These are phyloP conservation scores for Eucriotettix oculatus DNA, from an alignment of 2,888 invertebrate genomes.

Conservation along the genomic window DNA sequence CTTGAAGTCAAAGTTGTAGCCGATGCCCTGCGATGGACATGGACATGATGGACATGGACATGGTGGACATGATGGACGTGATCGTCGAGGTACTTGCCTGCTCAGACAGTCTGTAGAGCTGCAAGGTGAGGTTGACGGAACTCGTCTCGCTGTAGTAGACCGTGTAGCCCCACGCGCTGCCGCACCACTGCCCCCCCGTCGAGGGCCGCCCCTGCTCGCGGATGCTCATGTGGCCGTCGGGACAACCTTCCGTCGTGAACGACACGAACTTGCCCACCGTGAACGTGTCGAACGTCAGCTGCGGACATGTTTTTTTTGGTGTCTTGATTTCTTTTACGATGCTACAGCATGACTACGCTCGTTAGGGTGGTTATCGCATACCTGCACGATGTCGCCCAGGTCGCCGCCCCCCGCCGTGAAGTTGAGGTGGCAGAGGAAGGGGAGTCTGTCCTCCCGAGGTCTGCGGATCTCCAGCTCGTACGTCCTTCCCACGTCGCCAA, in stretches of 20 bases:
- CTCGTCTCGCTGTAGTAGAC: slow-evolving; percentile 72
- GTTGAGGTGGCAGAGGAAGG: slow-evolving; percentile 66
- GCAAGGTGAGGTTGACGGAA: slow-evolving; percentile 58
- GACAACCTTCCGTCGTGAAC: slow-evolving; percentile 60
- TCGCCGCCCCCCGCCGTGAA: slow-evolving; percentile 64
- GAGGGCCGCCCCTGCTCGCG: slow-evolving; percentile 52
- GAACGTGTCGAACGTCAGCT: slow-evolving; percentile 72
- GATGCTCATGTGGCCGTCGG: slow-evolving; percentile 67
- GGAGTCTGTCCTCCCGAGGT: slow-evolving; percentile 56
- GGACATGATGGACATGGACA: too few species aligned
- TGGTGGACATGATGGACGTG: too few species aligned
- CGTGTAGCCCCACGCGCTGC: slow-evolving; percentile 68
- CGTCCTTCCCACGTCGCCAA: slow-evolving; percentile 63
- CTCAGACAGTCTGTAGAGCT: slow-evolving; percentile 50
- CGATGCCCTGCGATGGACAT: slow-evolving; percentile 60
- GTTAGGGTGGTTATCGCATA: too few species aligned
- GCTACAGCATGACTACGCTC: too few species aligned
- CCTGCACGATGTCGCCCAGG: slow-evolving; percentile 70
- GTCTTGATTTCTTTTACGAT: too few species aligned
- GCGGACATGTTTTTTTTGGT: too few species aligned
- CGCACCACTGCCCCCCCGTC: slow-evolving; percentile 67
- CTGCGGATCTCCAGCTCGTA: slow-evolving; percentile 63
- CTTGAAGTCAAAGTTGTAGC: slow-evolving; percentile 70
- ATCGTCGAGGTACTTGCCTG: too few species aligned
- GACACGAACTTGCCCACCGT: slow-evolving; percentile 66